These are phyloP conservation scores for Drosophila elegans DNA, from an alignment of 1,140 invertebrate species.

Conservation along the genomic window DNA sequence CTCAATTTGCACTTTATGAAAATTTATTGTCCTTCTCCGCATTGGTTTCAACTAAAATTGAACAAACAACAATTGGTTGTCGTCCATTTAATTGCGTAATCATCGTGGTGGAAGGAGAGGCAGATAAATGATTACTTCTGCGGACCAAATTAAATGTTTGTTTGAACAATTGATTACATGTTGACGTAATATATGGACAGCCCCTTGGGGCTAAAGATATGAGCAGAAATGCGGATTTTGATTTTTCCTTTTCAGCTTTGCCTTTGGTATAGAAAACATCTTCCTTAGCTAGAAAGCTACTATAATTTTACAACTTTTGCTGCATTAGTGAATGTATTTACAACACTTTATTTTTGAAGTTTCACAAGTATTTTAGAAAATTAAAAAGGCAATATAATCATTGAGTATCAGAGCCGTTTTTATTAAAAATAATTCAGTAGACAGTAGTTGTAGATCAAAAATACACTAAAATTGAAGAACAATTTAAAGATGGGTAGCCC, in stretches of 20 bases:
- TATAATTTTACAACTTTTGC: neutral
- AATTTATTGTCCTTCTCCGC: neutral
- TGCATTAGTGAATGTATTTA: too few species aligned
- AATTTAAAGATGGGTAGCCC: neutral
- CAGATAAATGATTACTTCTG: constrained; percentile 1
- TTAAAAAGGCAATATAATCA: neutral
- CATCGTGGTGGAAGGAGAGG: neutral
- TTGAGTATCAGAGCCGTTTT: neutral
- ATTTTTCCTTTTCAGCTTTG: too few species aligned
- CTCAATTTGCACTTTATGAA: too few species aligned
- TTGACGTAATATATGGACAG: constrained; percentile 2
- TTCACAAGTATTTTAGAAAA: too few species aligned
- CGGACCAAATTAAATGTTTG: neutral
- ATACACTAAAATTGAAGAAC: neutral
- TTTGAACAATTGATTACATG: constrained; percentile 6
- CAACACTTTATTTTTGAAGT: too few species aligned
- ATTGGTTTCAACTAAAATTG: neutral
- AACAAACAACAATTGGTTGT: neutral
- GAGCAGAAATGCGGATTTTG: too few species aligned
- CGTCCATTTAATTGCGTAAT: neutral
- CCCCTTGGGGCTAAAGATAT: neutral
- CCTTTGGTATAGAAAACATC: too few species aligned
- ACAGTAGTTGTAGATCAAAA: neutral
- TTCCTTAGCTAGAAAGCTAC: neutral
- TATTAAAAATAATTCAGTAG: constrained; percentile 1